Evolutionary conservation across 2,113 vertebrate species (phyloP), one percentile per base, ranked within the genome.

Genomic region (Ctenomys sociabilis): DNA sequence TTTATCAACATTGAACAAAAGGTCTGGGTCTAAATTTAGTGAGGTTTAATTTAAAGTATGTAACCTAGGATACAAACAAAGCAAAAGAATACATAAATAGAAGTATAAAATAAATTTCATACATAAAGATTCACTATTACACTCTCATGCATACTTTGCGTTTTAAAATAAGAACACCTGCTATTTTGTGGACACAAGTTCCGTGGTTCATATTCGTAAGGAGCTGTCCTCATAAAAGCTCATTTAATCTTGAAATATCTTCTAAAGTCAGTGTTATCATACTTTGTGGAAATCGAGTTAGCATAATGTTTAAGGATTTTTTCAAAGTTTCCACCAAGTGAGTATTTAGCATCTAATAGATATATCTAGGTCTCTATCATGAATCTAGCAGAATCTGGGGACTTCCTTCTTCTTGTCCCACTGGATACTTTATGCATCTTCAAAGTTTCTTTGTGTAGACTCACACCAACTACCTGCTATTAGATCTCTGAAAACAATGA

Each of bases 1-100:
- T 73, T 89, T 80, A 93, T 54, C 21, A 12, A 24, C 26, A 63
- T 54, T 68, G 49, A 78, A 90, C 80, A 90, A 94, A 94, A 92
- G 26, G 24, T 5, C 32, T 35, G n/a, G 35, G 52, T 81, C 70
- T 85, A 92, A 85, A 85, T 81, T 77, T 75, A 72, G 77, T 77
- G 52, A 87, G 4, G 9, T 96, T 92, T 17, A 5, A 57, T 45
- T 78, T 68, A 49, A 90, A 95, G 73, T 28, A 88, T 6, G 66
- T 19, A 88, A 73, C 35, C 73, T 70, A 72, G 7, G 43, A 68
- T 40, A 61, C 32, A 95, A 88, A 17, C 32, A 52, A 43, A 80
- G 30, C 3, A 82, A 85, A 22, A 88, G 12, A 43, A 30, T 13
- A 75, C 10, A 43, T 43, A 75, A 40, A 26, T 26, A 43, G 9